These are phyloP conservation scores for Gymnodraco acuticeps DNA, from an alignment of 2,797 vertebrate species.

Conservation along the genomic window DNA sequence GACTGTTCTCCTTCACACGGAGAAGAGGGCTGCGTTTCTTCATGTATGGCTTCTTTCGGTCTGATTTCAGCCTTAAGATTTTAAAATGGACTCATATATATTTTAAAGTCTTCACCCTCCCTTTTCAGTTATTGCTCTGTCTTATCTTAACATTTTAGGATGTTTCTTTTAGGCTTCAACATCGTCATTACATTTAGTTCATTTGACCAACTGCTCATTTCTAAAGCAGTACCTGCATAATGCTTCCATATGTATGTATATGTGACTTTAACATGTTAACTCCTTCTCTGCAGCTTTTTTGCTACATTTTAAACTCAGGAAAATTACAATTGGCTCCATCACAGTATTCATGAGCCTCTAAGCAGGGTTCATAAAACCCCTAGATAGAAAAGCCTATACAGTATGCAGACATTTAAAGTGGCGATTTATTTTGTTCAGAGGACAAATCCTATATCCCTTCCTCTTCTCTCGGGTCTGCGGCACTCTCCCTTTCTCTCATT, in stretches of 20 bases:
- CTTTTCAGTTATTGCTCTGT: background rate
- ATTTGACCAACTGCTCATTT: background rate
- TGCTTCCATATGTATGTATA: background rate
- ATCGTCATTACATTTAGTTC: background rate
- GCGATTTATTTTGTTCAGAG: slow-evolving; percentile 69
- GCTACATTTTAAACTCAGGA: slow-evolving; percentile 34
- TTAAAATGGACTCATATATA: background rate
- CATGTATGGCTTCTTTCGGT: too few relatives aligned
- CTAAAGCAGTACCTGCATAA: background rate
- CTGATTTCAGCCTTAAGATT: background rate
- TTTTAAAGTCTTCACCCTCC: background rate
- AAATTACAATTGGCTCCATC: slow-evolving; percentile 60
- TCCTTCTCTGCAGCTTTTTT: slow-evolving; percentile 25
- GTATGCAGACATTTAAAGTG: slow-evolving; percentile 66
- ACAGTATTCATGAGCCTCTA: slow-evolving; percentile 70
- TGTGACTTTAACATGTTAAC: slow-evolving; percentile 20
- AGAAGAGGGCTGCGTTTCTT: too few relatives aligned
- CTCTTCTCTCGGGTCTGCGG: slow-evolving; percentile 20
- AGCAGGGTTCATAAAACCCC: slow-evolving; percentile 60
- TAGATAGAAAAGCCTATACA: slow-evolving; percentile 47
- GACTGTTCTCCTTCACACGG: too few relatives aligned
- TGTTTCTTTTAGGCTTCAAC: background rate
- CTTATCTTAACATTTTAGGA: background rate
- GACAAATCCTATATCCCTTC: slow-evolving; percentile 58
- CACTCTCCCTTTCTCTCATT: slow-evolving; percentile 48